These are phyloP conservation scores for Turnix velox DNA, from an alignment of 2,113 vertebrate genomes.

Conservation along the genomic window DNA sequence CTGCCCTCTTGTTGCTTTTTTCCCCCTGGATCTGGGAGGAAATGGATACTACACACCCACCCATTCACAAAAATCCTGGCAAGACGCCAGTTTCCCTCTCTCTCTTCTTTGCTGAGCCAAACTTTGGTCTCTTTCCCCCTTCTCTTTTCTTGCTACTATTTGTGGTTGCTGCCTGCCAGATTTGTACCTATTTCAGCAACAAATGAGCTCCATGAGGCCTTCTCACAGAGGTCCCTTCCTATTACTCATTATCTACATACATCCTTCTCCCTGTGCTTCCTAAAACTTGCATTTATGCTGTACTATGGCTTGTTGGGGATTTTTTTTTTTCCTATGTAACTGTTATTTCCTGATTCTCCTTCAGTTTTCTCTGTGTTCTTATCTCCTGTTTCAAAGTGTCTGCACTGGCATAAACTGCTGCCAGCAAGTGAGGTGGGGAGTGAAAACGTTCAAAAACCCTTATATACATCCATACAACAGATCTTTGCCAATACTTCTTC, in stretches of 20 bases:
- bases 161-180: background rate
- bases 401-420: background rate
- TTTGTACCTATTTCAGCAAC: background rate
- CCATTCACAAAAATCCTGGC: slow-evolving; percentile 67
- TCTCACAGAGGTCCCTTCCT: background rate
- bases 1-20: slow-evolving; percentile 25
- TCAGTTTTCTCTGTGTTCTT: background rate
- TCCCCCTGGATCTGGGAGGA: slow-evolving; percentile 42
- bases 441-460: background rate
- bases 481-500: slow-evolving; percentile 15
- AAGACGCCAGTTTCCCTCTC: slow-evolving; percentile 15
- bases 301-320: background rate
- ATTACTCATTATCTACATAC: background rate
- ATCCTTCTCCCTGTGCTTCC: background rate
- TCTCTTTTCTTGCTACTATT: background rate
- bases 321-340: background rate
- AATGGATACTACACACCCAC: slow-evolving; percentile 34
- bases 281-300: background rate
- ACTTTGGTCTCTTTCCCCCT: background rate
- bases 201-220: background rate
- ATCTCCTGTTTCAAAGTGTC: background rate
- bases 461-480: background rate
- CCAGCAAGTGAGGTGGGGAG: background rate
- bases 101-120: background rate
- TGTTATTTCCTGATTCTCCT: background rate